Evolutionary conservation across 2,888 invertebrate genomes (phyloP).

Genomic region (Morpho achilles): DNA sequence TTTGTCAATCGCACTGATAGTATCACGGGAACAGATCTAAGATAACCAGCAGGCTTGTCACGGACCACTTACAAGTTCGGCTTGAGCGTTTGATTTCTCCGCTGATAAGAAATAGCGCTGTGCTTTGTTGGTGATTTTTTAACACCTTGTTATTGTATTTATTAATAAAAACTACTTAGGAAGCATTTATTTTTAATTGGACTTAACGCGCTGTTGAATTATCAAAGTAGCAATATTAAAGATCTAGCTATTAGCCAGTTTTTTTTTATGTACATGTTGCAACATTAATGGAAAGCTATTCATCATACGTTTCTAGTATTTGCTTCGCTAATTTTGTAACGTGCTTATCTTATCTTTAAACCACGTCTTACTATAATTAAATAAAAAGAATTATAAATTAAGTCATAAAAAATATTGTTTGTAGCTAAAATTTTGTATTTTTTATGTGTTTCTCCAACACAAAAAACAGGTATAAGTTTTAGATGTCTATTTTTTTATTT

Average conservation of each 20-base stretch:
- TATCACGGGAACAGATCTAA: slow-evolving; percentile 51
- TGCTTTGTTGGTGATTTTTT: slow-evolving; percentile 10
- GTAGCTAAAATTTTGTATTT: too few relatives aligned
- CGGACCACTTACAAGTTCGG: slow-evolving; percentile 21
- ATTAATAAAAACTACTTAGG: slow-evolving; percentile 13
- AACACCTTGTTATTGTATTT: slow-evolving; percentile 12
- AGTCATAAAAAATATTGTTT: too few relatives aligned
- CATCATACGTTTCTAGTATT: too few relatives aligned
- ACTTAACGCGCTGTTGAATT: background rate
- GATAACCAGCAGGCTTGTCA: slow-evolving; percentile 43
- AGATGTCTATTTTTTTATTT: too few relatives aligned
- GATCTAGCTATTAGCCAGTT: background rate
- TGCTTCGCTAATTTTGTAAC: too few relatives aligned
- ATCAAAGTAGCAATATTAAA: background rate
- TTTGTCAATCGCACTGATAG: slow-evolving; percentile 72
- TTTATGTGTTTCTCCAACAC: too few relatives aligned
- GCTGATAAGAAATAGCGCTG: slow-evolving; percentile 8
- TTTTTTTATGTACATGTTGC: background rate
- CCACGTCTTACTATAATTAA: too few relatives aligned
- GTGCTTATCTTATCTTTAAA: too few relatives aligned
- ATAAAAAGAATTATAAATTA: too few relatives aligned
- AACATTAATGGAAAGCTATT: too few relatives aligned
- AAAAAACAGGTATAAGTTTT: too few relatives aligned
- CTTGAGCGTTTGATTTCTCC: slow-evolving; percentile 9
- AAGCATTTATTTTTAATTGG: slow-evolving; percentile 7